Base-by-base conservation (phyloP, 2,113 vertebrate species). In the Rhombomys opimus region DNA sequence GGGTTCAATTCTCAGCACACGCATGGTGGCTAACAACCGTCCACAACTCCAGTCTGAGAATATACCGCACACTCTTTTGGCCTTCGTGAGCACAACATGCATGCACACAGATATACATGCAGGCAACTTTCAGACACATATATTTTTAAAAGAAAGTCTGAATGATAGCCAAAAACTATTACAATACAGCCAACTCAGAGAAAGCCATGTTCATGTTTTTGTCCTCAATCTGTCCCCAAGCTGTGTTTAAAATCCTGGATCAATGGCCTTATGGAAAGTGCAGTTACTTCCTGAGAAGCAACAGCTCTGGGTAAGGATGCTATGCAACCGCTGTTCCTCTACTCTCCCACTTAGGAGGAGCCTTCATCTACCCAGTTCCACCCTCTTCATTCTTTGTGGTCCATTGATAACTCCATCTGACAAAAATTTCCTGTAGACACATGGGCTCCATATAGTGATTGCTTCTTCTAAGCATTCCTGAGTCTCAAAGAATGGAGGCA, bases 141-240 rank as follows among this genome's bases (percentile, higher is more conserved):
- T 10, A 15, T 41, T 27, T 82, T 38, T 38, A 38, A 27, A 27
- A 7, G 7, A n/a, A 54, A 82, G 23, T 4, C 7, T 41, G 93
- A 54, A 85, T 92, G 72, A 92, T 95, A 86, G 90, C 54, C 92
- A 50, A 72, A 91, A 80, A 5, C 32, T 25, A 35, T 80, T 92
- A 96, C 92, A 89, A 65, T 52, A 65, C 75, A 93, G 84, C 78
- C 80, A 54, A 23, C 87, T 41, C 17, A 20, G 86, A 97, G 59
- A 91, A 96, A 91, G 30, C 63, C 2, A 1, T 63, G 17, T 90
- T 93, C 78, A 72, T 68, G 22, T 41, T 73, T 93, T 81, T 25
- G 46, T 14, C 32, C 93, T 94, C 32, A 76, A 38, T 87, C 52
- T 23, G 22, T 91, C 73, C n/a, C 30, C 50, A 89, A 59, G 23